Evolutionary conservation across 2,113 vertebrate genomes (phyloP), one percentile per base, ranked within the genome.

Genomic region (Microcebus griseorufus): DNA sequence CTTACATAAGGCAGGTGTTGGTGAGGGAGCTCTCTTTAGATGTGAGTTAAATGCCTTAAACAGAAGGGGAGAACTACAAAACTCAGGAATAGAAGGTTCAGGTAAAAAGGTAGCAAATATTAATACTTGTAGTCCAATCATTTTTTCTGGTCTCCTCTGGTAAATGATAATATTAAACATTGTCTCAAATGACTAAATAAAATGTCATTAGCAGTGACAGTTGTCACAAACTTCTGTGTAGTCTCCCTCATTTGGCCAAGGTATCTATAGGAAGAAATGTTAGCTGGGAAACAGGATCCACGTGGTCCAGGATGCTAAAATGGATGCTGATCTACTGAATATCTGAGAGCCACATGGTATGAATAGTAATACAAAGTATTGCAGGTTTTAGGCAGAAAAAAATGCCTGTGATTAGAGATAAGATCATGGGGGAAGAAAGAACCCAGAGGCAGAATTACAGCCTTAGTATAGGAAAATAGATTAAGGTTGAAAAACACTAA

Each of bases 381-480:
- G 67, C 53, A 85, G 53, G 67, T 3, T 96, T 91, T 93, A 65
- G 29, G 53, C 45, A 65, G 42, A 60, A 86, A 67, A 80, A 97
- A 95, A 87, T 72, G 67, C 60, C 81, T 83, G 29, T 13, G 69
- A 94, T 96, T 90, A 97, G 80, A 93, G 85, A 83, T 93, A 96
- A 96, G 29, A 82, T 94, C 81, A 78, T 58, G 27, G 55, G 67
- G 45, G 69, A 78, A 78, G 86, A 95, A 90, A 86, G 67, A 90
- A 70, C 87, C 45, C 39, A 23, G 17, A 90, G 37, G 34, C 55
- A 83, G 93, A 97, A 90, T 87, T 93, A 70, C 37, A 82, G 93
- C 60, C 25, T 94, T 86, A 65, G 32, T 72, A 78, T 34, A 86
- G 53, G 53, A 95, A 95, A 97, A 95, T 27, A 94, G 90, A 95